Conservation (phyloP, 2,888 invertebrate species). For the Yponomeuta plumbellus region DNA sequence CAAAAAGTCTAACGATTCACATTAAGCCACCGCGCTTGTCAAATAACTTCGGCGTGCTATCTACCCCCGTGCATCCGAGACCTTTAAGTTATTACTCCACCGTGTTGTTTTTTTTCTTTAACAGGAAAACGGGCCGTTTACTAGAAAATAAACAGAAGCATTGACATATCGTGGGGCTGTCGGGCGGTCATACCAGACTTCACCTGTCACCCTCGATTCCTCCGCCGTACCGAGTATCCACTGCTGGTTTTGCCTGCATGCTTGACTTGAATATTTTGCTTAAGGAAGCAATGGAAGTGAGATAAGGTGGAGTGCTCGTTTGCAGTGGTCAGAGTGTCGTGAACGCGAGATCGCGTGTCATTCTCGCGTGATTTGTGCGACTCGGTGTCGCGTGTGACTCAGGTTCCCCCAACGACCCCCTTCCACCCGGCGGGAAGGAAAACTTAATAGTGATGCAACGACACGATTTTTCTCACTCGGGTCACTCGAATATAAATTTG, state of each 20-base stretch:
- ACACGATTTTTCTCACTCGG: too few species aligned
- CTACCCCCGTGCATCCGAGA: slow-evolving; percentile 39
- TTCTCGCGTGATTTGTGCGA: slow-evolving; percentile 69
- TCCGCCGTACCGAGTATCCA: slow-evolving; percentile 23
- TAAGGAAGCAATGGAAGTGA: slow-evolving; percentile 30
- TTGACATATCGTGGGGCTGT: slow-evolving; percentile 57
- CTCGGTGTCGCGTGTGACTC: slow-evolving; percentile 65
- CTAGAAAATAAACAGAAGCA: slow-evolving; percentile 63
- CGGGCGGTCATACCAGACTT: slow-evolving; percentile 13
- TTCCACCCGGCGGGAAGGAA: background rate
- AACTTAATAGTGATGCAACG: background rate
- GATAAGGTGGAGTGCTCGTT: slow-evolving; percentile 25
- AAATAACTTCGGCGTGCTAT: slow-evolving; percentile 47
- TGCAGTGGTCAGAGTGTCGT: slow-evolving; percentile 31
- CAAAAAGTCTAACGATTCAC: background rate
- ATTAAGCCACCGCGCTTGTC: background rate
- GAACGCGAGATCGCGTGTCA: slow-evolving; percentile 50
- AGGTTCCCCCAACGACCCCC: slow-evolving; percentile 42
- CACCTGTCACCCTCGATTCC: background rate
- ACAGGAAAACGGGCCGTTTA: slow-evolving; percentile 56
- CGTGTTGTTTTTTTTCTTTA: slow-evolving; percentile 60
- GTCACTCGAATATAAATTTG: too few species aligned
- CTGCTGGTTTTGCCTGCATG: slow-evolving; percentile 23
- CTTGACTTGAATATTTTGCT: fast-evolving
- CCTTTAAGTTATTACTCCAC: slow-evolving; percentile 60